Conservation (phyloP, 2,888 invertebrate species). For the Charanyca ferruginea region DNA sequence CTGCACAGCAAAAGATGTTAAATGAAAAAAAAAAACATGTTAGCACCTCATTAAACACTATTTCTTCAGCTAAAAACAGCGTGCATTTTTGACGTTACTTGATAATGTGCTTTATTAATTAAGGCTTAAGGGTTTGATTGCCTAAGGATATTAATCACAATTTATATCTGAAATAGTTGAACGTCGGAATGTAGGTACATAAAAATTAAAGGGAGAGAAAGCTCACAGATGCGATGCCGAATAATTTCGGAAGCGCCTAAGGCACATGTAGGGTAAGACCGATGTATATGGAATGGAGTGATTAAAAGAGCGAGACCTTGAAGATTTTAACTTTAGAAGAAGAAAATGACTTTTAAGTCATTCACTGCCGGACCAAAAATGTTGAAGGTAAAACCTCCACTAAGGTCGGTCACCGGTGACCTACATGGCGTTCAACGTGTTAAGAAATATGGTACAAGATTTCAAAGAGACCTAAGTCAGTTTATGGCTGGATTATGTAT, state of each 20-base stretch:
- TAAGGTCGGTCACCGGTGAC: too few species aligned
- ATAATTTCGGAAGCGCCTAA: neutral
- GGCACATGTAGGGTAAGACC: neutral
- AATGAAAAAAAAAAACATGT: slow-evolving; percentile 6
- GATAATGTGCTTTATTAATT: neutral
- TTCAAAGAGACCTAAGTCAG: too few species aligned
- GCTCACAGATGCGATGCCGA: neutral
- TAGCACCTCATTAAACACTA: neutral
- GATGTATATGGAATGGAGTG: neutral
- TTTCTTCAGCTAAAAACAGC: neutral
- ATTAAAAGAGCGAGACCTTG: neutral
- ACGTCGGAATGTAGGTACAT: neutral
- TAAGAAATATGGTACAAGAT: too few species aligned
- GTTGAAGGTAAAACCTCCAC: too few species aligned
- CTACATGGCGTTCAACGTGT: too few species aligned
- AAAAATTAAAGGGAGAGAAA: neutral
- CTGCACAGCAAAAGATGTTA: slow-evolving; percentile 3
- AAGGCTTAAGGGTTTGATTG: neutral
- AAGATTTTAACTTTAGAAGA: too few species aligned
- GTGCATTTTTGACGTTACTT: neutral
- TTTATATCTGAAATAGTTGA: neutral
- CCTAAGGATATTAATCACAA: neutral
- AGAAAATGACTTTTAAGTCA: too few species aligned
- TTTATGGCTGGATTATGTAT: too few species aligned
- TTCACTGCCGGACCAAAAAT: too few species aligned